Evolutionary conservation across 2,113 vertebrate species (phyloP), one percentile per base, ranked within the genome.

Genomic region (Suricata suricatta): DNA sequence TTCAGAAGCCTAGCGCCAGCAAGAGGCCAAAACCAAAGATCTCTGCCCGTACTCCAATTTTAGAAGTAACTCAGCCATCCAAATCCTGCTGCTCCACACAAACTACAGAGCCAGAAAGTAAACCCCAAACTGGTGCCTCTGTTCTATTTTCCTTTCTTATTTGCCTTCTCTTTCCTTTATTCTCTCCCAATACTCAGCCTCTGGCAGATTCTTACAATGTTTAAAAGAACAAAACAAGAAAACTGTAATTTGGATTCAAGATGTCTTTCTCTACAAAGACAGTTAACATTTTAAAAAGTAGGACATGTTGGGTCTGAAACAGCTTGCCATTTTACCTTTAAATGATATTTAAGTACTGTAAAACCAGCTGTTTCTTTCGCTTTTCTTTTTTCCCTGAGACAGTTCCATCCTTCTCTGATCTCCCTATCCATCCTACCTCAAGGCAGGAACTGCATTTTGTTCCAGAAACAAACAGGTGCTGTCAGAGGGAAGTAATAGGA

Each of bases 171-270:
- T 60, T 60, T 9, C 38, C 27, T 68, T 82, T 27, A 71, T 33
- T 71, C 44, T 19, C 54, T 86, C 31, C 17, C 25, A 6, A 82
- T 63, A 74, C 57, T 33, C 38, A 50, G 38, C 63, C 83, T 35
- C 25, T 33, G 76, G n/a, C 79, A 96, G 47, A 89, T 76, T 89
- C 71, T 90, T 52, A 68, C 8, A 35, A 50, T 23, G 76, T 50
- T 90, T 93, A 90, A 79, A 95, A 21, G 82, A 94, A 95, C 44
- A 83, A 95, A 92, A 81, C 31, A 82, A 83, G 72, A 97, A 89
- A 88, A 72, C 17, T 10, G 64, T 44, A 14, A 86, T 69, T 27
- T 74, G 69, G 68, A 92, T 38, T 87, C 69, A 57, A 68, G 57
- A 83, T 35, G 16, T 57, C 77, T 90, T 94, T 97, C 74, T 63